A percentile compares a stretch with the other conserved stretches of the same genome.
phyloP scores from a whole-genome alignment of 1,140 invertebrate species.

The Linepithema humile region DNA sequence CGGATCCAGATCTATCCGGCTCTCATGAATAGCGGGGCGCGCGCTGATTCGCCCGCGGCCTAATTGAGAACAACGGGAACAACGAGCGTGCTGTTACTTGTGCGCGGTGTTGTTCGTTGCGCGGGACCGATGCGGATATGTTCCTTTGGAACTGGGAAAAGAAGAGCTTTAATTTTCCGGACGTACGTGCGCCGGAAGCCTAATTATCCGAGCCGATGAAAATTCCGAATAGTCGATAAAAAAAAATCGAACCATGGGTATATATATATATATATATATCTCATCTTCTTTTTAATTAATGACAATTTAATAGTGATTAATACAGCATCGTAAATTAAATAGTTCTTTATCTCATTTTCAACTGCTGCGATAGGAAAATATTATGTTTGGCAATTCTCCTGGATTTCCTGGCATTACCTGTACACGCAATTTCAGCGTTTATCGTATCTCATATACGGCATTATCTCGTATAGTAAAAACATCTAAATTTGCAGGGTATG shows the following conservation, averaged over 20 bases:
- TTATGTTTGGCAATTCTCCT: background rate
- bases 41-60: conserved; percentile 53
- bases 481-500: background rate
- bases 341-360: background rate
- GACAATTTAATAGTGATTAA: background rate
- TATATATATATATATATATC: too few relatives aligned
- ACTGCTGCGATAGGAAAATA: background rate
- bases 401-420: background rate
- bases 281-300: conserved; percentile 5
- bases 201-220: too few relatives aligned
- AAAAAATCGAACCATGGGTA: too few relatives aligned
- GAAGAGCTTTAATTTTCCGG: background rate
- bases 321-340: background rate
- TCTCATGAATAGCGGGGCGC: conserved; percentile 52
- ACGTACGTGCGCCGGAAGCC: background rate
- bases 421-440: background rate
- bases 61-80: conserved; percentile 72
- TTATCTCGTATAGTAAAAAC: background rate
- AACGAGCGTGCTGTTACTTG: conserved; percentile 64
- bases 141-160: background rate
- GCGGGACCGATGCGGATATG: background rate
- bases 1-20: conserved; percentile 73
- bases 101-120: conserved; percentile 41
- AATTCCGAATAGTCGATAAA: background rate
- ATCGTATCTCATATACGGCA: too few relatives aligned